Evolutionary conservation across 2,113 vertebrate genomes (phyloP).

Genomic region (Brienomyrus brachyistius): DNA sequence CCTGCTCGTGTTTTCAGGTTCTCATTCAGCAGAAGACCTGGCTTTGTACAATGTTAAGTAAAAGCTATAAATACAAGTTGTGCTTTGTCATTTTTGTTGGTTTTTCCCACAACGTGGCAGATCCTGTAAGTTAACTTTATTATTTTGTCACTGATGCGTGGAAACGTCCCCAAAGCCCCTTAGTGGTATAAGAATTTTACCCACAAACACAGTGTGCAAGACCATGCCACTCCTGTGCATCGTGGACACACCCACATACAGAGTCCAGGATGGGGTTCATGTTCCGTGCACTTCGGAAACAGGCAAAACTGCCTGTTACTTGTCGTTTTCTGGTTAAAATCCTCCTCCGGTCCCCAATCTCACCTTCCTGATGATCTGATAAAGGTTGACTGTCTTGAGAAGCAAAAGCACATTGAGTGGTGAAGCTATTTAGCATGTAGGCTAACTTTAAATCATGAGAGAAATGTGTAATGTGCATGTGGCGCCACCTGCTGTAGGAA

Average conservation of each 20-base stretch:
- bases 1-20: neutral
- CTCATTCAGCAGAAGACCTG: neutral
- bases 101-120: neutral
- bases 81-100: neutral
- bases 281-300: neutral
- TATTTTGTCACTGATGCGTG: neutral
- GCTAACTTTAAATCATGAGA: neutral
- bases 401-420: neutral
- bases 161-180: neutral
- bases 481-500: neutral
- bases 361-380: neutral
- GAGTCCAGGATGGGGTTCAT: neutral
- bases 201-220: neutral
- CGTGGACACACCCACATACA: neutral
- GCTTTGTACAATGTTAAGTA: slow-evolving; percentile 9
- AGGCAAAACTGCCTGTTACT: neutral
- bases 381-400: neutral
- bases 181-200: neutral
- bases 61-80: neutral
- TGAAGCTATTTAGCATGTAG: neutral
- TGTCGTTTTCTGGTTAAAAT: neutral
- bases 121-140: neutral
- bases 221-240: neutral
- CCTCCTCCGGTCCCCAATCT: neutral
- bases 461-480: neutral